Evolutionary conservation across 2,888 invertebrate genomes (phyloP).

Genomic region (Aleiodes alternator): DNA sequence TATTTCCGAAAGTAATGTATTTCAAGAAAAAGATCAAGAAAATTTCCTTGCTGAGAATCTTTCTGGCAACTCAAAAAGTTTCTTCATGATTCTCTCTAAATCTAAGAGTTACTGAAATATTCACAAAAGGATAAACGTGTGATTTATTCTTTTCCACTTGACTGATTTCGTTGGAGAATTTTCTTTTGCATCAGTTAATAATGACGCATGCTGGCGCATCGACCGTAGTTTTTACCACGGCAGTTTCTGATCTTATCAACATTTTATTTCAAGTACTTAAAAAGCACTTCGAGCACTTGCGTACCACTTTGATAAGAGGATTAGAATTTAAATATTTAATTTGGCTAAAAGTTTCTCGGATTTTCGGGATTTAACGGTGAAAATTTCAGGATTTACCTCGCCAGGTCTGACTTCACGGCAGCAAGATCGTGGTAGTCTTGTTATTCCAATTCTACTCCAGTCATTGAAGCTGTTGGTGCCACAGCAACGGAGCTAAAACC

Average conservation of each 20-base stretch:
- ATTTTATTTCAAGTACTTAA: neutral
- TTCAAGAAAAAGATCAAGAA: no score
- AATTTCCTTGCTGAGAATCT: no score
- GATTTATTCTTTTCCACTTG: no score
- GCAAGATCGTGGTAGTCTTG: slow-evolving; percentile 84
- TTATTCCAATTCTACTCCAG: slow-evolving; percentile 80
- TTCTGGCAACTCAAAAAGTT: no score
- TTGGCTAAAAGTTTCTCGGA: slow-evolving; percentile 23
- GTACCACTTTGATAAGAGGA: neutral
- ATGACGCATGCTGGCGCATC: no score
- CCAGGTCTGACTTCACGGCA: slow-evolving; percentile 80
- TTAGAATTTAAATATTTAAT: slow-evolving; percentile 32
- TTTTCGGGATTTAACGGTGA: slow-evolving; percentile 12
- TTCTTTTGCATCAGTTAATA: no score
- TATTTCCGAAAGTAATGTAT: no score
- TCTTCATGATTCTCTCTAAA: no score
- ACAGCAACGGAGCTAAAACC: slow-evolving; percentile 85
- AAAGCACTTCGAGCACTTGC: neutral
- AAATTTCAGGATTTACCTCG: slow-evolving; percentile 72
- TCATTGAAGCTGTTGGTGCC: slow-evolving; percentile 86
- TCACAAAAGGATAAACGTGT: no score
- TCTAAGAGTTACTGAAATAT: no score
- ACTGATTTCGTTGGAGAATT: no score
- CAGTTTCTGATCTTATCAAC: neutral
- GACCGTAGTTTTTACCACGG: neutral